Evolutionary conservation across 2,888 invertebrate species (phyloP), one percentile per base, ranked within the genome.

Genomic region (Seladonia tumulorum): DNA sequence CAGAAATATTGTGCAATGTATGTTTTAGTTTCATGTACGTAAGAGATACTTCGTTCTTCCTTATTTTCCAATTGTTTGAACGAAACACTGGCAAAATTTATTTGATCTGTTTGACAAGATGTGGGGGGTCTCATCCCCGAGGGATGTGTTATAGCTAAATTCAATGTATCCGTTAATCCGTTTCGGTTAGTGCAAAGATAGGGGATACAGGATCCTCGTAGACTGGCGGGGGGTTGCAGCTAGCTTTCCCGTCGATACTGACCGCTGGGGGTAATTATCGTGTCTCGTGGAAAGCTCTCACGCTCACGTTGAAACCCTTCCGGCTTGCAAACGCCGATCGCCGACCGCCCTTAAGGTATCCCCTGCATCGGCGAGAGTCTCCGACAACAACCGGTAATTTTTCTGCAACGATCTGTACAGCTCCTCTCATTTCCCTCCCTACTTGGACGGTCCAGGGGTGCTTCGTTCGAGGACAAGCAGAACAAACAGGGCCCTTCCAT

Each of bases 241-340:
- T 82, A 82, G 90, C 88, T 91, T 91, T 88, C 86, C 88, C 87
- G 89, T 90, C 77, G 87, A 86, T 86, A 75, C 88, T 90, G 93
- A 92, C 94, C 93, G 89, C 92, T 91, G 93, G 94, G 93, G 94
- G 93, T 94, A 94, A 94, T 94, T 94, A 94, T 93, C 92, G 91
- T 92, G 90, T 90, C 91, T 81, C 80, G 88, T 88, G 92, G 87
- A 92, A 94, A 93, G 93, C 91, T 94, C 94, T 94, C 94, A 94
- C 94, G 94, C 92, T 94, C 92, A 94, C 94, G 94, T 92, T 94
- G 92, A 84, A 90, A 91, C 92, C 92, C 92, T 92, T 93, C 89
- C 73, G 66, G 73, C 72, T 73, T 45, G 76, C 76, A 74, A 82
- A 63, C 82, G n/a, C 29, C 78, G 89, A 42, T 42, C 83, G 84